Percentiles rank a stretch among this genome's conserved stretches.
phyloP scores from a whole-genome alignment of 1,140 invertebrate species.

The Brachionus asplanchnoidis region DNA sequence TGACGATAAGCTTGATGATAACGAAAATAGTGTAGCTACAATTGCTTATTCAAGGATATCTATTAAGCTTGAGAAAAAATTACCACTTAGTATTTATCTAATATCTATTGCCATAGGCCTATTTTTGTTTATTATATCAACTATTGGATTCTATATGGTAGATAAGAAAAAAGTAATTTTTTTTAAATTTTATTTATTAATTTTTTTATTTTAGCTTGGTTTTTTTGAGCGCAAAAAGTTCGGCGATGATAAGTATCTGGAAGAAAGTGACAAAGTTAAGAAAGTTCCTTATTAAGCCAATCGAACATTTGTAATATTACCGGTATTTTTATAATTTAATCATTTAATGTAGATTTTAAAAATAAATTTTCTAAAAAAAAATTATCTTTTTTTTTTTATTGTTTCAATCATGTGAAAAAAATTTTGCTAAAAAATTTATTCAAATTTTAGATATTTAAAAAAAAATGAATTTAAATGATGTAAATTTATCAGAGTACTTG shows the following conservation, averaged over 20 bases:
- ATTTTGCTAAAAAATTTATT: not conserved
- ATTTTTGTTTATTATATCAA: not conserved
- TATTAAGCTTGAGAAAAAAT: not conserved
- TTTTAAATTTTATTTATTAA: not conserved
- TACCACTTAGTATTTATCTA: constrained; percentile 1
- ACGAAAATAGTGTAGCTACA: constrained; percentile 39
- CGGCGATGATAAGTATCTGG: constrained; percentile 28
- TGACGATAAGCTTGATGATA: constrained; percentile 9
- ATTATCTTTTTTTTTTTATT: not conserved
- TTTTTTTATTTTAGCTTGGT: constrained; percentile 3
- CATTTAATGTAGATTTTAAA: not conserved
- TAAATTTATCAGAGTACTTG: not conserved
- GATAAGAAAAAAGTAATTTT: not conserved
- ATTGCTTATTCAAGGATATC: constrained; percentile 15
- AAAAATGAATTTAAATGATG: constrained; percentile 1
- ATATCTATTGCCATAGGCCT: constrained; percentile 16
- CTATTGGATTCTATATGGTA: constrained; percentile 11
- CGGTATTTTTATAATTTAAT: constrained; percentile 14
- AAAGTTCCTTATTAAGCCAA: constrained; percentile 15
- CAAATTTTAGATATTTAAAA: not conserved
- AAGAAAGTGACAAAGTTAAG: constrained; percentile 5
- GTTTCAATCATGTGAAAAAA: not conserved
- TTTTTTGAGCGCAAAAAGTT: constrained; percentile 41
- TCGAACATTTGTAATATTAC: not conserved
- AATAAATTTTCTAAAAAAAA: not conserved